Base-by-base conservation (phyloP, 2,888 invertebrate genomes). In the Syritta pipiens region DNA sequence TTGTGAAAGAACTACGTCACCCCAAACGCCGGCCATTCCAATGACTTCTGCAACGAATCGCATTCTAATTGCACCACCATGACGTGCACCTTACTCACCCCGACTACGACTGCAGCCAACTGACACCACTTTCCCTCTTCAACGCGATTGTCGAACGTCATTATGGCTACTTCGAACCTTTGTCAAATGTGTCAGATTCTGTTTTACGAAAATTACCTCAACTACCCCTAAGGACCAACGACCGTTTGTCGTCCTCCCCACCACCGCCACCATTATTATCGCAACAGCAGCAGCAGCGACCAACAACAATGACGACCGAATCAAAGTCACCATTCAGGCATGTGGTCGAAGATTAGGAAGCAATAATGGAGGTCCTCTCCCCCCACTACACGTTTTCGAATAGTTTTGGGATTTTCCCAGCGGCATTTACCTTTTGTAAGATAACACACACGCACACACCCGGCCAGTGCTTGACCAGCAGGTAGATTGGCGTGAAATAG, bases 261-360 rank as follows among this genome's bases (percentile, higher is more conserved):
- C 24, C 48, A 55, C 59, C 51, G 53, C 71, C 71, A 65, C 63
- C 65, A 77, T 65, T 65, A 65, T 65, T 60, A 59, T 53, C 60
- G 30, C 60, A 72, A 60, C 65, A 67, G 55, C 67, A 62, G 48
- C 55, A 63, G 37, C 71, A 63, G 22, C 30, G 37, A 37, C 40
- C 51, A 22, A 51, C 48, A 51, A 9, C 1, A n/a, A 24, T 26
- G 2, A 37, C 17, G 37, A 2, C 65, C 10, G 65, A 77, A 71
- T 77, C 77, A 67, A 77, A 77, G 72, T 77, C 67, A 72, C 57
- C 48, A 74, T 71, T 76, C 57, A 55, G 74, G 69, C 71, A 81
- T 82, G 81, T 82, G 82, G 81, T 69, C 68, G 30, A 81, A 83
- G 83, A 83, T 83, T 83, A 83, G 83, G 82, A 82, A 82, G 81